Evolutionary conservation across 92 coral and sea anemone genomes (phyloP).

Genomic region (Epizoanthus ramosus): DNA sequence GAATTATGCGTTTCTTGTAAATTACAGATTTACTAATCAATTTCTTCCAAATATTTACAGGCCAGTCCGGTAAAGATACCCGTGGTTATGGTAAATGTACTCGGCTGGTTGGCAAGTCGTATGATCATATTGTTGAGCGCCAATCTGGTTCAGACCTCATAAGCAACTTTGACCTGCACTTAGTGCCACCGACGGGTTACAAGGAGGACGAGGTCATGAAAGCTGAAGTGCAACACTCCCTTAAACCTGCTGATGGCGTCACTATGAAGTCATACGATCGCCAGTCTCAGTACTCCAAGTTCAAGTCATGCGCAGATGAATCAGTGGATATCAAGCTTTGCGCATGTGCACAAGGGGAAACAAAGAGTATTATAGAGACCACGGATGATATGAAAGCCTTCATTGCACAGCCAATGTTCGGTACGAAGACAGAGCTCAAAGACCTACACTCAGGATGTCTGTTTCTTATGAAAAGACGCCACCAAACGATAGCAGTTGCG

Average conservation of each 20-base stretch:
- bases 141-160: conserved; percentile 10
- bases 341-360: conserved; percentile 35
- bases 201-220: conserved; percentile 28
- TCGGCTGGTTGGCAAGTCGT: conserved; percentile 22
- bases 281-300: conserved; percentile 35
- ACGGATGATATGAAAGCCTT: conserved; percentile 34
- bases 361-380: conserved; percentile 30
- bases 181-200: conserved; percentile 19
- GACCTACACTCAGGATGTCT: conserved; percentile 54
- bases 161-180: conserved; percentile 23
- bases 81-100: conserved; percentile 43
- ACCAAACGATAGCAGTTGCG: conserved; percentile 48
- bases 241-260: conserved; percentile 16
- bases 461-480: conserved; percentile 55
- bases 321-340: conserved; percentile 32
- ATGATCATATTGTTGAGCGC: conserved; percentile 33
- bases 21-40: no score
- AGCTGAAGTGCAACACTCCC: conserved; percentile 10
- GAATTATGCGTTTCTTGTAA: no score
- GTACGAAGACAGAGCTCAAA: conserved; percentile 39
- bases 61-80: conserved; percentile 11
- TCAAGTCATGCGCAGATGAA: conserved; percentile 35
- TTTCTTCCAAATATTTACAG: not conserved
- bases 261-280: conserved; percentile 39
- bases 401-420: conserved; percentile 50